Evolutionary conservation across 2,888 invertebrate genomes (phyloP).

Genomic region (Galerucella calmariensis): DNA sequence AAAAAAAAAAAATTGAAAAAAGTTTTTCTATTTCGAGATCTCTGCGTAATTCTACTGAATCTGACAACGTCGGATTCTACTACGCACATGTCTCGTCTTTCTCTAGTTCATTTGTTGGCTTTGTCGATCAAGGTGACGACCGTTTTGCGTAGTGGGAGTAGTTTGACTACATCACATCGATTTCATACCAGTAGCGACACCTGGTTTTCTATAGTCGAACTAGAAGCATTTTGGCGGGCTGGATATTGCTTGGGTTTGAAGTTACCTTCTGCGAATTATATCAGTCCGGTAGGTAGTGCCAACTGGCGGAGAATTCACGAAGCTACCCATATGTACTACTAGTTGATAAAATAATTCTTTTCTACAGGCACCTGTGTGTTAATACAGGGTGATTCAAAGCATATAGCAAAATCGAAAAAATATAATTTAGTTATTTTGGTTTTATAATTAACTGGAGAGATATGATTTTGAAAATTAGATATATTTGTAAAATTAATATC

Average conservation of each 20-base stretch:
- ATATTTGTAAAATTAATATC: too few relatives aligned
- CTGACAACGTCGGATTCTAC: not conserved
- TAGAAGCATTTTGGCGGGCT: not conserved
- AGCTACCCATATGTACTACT: not conserved
- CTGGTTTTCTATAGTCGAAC: slow-evolving; percentile 21
- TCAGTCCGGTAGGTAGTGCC: slow-evolving; percentile 1
- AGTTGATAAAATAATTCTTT: too few relatives aligned
- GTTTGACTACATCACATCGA: not conserved
- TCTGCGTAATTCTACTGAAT: not conserved
- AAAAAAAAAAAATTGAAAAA: too few relatives aligned
- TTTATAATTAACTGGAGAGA: too few relatives aligned
- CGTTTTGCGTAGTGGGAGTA: not conserved
- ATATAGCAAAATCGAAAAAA: too few relatives aligned
- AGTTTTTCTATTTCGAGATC: too few relatives aligned
- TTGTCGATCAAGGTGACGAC: slow-evolving; percentile 61
- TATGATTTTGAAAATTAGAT: too few relatives aligned
- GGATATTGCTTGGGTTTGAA: not conserved
- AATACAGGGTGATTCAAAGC: too few relatives aligned
- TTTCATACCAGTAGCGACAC: slow-evolving; percentile 29
- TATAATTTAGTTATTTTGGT: too few relatives aligned
- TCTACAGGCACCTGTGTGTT: too few relatives aligned
- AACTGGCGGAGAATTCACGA: not conserved
- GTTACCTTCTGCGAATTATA: not conserved
- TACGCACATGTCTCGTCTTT: slow-evolving; percentile 5
- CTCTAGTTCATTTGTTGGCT: slow-evolving; percentile 33